Evolutionary conservation across 2,797 vertebrate genomes (phyloP).

Genomic region (Rhinoraja longicauda): DNA sequence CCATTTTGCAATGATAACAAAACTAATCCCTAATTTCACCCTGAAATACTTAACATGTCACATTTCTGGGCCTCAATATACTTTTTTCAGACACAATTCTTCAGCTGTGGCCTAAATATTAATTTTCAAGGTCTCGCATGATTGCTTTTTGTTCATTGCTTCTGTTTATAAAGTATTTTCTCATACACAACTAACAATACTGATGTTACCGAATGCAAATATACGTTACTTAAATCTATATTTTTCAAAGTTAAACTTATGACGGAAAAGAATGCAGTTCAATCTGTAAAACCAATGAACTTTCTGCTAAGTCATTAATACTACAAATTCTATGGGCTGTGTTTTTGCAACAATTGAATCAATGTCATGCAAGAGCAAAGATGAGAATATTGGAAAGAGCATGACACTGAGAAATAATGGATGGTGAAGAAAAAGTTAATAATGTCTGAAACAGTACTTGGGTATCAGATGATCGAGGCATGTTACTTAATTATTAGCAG

Average conservation of each 20-base stretch:
- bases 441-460: not conserved
- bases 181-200: not conserved
- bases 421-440: not conserved
- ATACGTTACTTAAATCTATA: too few species aligned
- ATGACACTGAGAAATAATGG: not conserved
- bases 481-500: not conserved
- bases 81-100: not conserved
- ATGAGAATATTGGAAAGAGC: not conserved
- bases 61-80: not conserved
- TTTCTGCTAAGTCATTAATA: not conserved
- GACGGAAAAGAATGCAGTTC: not conserved
- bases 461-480: not conserved
- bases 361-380: not conserved
- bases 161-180: not conserved
- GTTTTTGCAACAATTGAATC: not conserved
- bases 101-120: not conserved
- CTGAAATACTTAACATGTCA: not conserved
- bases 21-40: not conserved
- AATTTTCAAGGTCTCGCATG: not conserved
- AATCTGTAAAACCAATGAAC: not conserved
- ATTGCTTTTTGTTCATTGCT: not conserved
- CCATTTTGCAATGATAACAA: not conserved
- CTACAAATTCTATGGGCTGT: not conserved
- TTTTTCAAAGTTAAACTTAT: not conserved
- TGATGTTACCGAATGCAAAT: not conserved